Evolutionary conservation across 2,113 vertebrate species (phyloP).

Genomic region (Ctenodactylus gundi): DNA sequence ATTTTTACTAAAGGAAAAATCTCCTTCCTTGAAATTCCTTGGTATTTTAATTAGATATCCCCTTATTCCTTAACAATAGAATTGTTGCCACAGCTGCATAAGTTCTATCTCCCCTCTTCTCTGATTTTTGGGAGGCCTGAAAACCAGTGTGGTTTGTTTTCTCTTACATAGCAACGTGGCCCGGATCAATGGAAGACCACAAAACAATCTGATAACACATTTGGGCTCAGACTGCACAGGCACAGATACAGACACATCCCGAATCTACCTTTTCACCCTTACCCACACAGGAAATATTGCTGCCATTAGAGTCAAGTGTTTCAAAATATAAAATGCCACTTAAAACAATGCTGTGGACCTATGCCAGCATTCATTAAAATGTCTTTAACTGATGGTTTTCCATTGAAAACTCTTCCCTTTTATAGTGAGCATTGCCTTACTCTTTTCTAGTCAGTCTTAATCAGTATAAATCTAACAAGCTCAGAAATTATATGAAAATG

Average conservation of each 20-base stretch:
- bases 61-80: constrained; percentile 77
- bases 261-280: constrained; percentile 53
- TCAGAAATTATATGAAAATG: not conserved
- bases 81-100: constrained; percentile 82
- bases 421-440: not conserved
- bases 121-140: constrained; percentile 67
- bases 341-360: constrained; percentile 1
- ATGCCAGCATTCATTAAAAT: constrained; percentile 1
- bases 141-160: constrained; percentile 83
- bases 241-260: not conserved
- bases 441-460: not conserved
- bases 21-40: constrained; percentile 58
- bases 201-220: constrained; percentile 78
- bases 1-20: constrained; percentile 3
- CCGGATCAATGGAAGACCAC: constrained; percentile 77
- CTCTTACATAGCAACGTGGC: constrained; percentile 79
- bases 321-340: constrained; percentile 32
- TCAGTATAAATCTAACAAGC: constrained; percentile 40
- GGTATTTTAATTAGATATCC: constrained; percentile 69
- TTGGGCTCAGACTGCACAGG: constrained; percentile 46
- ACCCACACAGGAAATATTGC: constrained; percentile 50
- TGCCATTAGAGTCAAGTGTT: constrained; percentile 15
- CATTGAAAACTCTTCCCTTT: constrained; percentile 29
- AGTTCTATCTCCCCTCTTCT: constrained; percentile 77
- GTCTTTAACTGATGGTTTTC: not conserved